Evolutionary conservation across 2,113 vertebrate genomes (phyloP).

Genomic region (Gopherus evgoodei): DNA sequence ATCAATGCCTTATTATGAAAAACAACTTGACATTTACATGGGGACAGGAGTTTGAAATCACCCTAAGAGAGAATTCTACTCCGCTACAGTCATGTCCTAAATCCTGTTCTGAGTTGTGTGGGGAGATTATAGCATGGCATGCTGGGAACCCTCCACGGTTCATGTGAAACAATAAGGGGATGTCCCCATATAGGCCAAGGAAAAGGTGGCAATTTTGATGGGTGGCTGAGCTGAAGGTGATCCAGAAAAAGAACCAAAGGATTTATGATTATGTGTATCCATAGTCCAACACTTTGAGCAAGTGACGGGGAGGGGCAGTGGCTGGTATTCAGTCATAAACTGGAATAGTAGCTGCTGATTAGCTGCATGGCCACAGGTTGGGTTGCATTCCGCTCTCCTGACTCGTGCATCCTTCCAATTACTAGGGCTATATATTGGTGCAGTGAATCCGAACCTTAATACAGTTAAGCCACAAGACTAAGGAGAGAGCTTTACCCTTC

Average conservation of each 20-base stretch:
- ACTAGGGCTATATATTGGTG: neutral
- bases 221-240: neutral
- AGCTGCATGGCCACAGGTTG: neutral
- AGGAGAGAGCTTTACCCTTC: neutral
- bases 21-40: conserved; percentile 5
- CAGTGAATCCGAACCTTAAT: conserved; percentile 17
- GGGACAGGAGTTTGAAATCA: neutral
- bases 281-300: neutral
- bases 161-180: neutral
- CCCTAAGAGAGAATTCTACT: neutral
- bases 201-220: neutral
- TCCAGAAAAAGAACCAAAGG: neutral
- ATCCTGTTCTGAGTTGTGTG: neutral
- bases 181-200: neutral
- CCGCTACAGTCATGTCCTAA: neutral
- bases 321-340: neutral
- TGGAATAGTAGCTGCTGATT: neutral
- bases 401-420: neutral
- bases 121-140: neutral
- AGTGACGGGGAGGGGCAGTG: neutral
- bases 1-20: conserved; percentile 10
- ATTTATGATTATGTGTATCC: neutral
- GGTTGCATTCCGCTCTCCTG: neutral
- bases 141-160: rapidly evolving
- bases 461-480: neutral